Evolutionary conservation across 2,888 invertebrate genomes (phyloP).

Genomic region (Eledone cirrhosa): DNA sequence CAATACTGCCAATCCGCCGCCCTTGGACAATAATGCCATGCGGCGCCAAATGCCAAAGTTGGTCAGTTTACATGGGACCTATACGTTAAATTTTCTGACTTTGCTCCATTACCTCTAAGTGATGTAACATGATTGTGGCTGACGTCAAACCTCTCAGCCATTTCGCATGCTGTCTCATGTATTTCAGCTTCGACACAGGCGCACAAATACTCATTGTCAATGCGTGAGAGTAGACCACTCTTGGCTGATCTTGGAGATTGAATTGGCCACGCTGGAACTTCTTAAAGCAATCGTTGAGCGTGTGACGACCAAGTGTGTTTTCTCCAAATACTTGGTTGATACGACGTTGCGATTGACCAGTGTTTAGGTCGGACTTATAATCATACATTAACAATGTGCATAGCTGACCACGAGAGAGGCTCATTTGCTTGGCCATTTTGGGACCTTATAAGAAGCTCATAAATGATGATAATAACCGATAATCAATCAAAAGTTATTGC

Average conservation of each 20-base stretch:
- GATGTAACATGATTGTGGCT: no score
- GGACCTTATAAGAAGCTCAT: background rate
- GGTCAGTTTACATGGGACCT: no score
- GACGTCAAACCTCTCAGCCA: background rate
- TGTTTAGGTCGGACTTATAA: background rate
- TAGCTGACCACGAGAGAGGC: background rate
- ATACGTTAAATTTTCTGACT: no score
- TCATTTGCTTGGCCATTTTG: background rate
- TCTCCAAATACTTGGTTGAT: slow-evolving; percentile 6
- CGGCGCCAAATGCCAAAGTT: no score
- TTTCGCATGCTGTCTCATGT: background rate
- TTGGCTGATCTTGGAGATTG: no score
- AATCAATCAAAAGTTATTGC: background rate
- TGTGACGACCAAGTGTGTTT: background rate
- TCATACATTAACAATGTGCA: background rate
- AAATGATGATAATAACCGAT: background rate
- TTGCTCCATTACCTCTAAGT: no score
- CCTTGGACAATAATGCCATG: no score
- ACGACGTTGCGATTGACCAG: background rate
- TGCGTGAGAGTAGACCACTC: background rate
- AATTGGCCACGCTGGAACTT: background rate
- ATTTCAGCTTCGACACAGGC: background rate
- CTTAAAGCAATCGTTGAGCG: background rate
- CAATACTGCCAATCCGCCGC: no score
- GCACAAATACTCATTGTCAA: background rate